A percentile compares a stretch with the other conserved stretches of the same genome.
phyloP scores from a whole-genome alignment of 2,888 invertebrate genomes.

The Philonicus albiceps region DNA sequence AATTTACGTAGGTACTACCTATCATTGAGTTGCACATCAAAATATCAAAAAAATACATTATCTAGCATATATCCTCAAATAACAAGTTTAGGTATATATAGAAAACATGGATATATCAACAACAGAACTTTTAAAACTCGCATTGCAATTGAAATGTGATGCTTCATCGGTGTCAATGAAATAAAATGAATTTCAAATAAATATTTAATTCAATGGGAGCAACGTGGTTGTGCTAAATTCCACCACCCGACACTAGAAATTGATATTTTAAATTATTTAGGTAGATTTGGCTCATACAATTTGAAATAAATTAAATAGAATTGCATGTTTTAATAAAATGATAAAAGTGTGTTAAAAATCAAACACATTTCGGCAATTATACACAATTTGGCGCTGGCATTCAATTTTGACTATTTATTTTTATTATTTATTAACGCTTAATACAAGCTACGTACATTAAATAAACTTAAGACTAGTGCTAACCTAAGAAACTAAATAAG shows the following conservation, averaged over 20 bases:
- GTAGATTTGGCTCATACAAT: no score
- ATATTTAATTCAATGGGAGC: background rate
- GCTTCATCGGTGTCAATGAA: background rate
- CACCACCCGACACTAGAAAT: background rate
- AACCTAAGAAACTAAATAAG: no score
- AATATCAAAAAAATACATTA: no score
- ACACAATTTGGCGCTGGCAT: background rate
- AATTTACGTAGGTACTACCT: no score
- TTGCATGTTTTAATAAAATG: background rate
- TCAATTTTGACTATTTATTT: background rate
- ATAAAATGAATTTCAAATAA: background rate
- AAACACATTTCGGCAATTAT: background rate
- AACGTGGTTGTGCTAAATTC: background rate
- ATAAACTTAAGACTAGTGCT: no score
- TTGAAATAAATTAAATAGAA: background rate
- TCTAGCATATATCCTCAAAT: no score
- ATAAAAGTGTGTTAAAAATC: background rate
- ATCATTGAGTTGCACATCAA: no score
- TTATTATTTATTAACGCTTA: no score
- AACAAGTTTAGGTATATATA: no score
- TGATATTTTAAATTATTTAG: background rate
- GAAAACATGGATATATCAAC: no score
- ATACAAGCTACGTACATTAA: no score
- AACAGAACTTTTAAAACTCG: background rate
- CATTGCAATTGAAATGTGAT: background rate